phyloP scores from a whole-genome alignment of 2,113 vertebrate species.

The Bufo gargarizans region DNA sequence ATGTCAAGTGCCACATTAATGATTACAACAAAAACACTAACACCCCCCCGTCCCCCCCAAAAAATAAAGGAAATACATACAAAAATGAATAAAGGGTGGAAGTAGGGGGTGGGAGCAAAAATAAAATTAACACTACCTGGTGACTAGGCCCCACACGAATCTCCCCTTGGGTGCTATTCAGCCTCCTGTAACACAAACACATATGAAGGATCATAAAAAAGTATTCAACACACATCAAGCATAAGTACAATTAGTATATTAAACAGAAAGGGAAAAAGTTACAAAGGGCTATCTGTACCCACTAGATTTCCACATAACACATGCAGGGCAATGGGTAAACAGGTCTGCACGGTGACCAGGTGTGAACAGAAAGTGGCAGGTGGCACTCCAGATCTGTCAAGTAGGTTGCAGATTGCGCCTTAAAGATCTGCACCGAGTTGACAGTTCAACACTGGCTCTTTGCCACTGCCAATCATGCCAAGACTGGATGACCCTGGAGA shows the following conservation, averaged over 20 bases:
- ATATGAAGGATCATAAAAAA: neutral
- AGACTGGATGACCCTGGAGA: neutral
- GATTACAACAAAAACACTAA: too few relatives aligned
- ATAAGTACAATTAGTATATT: neutral
- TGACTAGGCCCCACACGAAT: slow-evolving; percentile 98
- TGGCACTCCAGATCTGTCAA: neutral
- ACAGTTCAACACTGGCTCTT: neutral
- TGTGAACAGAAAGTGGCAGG: neutral
- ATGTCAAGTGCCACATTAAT: too few relatives aligned
- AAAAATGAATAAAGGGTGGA: too few relatives aligned
- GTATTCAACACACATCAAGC: neutral
- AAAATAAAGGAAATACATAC: too few relatives aligned
- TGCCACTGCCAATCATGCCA: neutral
- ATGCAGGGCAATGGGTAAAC: neutral
- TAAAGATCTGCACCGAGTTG: neutral
- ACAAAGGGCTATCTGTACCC: neutral
- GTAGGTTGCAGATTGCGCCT: neutral
- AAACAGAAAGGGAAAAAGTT: neutral
- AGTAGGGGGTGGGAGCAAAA: too few relatives aligned
- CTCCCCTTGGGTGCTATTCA: slow-evolving; percentile 98
- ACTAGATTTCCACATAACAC: neutral
- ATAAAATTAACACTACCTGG: slow-evolving; percentile 76
- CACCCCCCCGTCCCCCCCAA: too few relatives aligned
- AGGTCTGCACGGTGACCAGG: neutral
- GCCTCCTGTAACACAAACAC: slow-evolving; percentile 77